Percentiles rank a stretch among this genome's conserved stretches.
Conservation (phyloP, 1,140 invertebrate species). For the Chymomyza costata region DNA sequence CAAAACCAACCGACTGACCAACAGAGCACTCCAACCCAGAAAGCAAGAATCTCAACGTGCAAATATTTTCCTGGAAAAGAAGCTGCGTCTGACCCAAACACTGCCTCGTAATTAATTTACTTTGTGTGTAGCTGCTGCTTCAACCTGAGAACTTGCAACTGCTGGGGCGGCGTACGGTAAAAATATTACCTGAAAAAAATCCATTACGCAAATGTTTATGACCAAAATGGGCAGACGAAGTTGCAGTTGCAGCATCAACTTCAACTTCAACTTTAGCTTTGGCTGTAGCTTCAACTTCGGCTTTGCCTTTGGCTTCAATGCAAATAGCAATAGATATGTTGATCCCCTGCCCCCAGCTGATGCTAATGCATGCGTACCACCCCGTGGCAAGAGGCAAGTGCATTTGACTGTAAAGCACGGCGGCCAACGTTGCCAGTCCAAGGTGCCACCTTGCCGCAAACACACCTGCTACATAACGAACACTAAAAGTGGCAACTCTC, state of each 20-base stretch:
- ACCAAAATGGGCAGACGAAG: constrained; percentile 60
- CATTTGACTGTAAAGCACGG: constrained; percentile 42
- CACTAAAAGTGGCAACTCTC: constrained; percentile 1
- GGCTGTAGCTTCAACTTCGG: constrained; percentile 19
- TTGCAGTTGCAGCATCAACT: not conserved
- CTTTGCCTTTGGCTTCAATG: constrained; percentile 41
- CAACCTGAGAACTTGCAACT: not conserved
- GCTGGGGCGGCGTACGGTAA: constrained; percentile 37
- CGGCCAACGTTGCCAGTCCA: too few relatives aligned
- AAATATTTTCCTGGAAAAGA: constrained; percentile 21
- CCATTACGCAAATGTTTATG: constrained; percentile 73
- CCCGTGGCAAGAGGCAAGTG: constrained; percentile 35
- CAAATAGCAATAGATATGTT: constrained; percentile 62
- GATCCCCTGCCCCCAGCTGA: constrained; percentile 38
- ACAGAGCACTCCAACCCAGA: too few relatives aligned
- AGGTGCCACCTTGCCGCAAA: too few relatives aligned
- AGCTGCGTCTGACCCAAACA: constrained; percentile 30
- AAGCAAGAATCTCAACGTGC: constrained; percentile 27
- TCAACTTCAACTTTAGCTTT: not conserved
- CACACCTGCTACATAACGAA: too few relatives aligned
- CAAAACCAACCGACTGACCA: not conserved
- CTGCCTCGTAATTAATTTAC: constrained; percentile 69
- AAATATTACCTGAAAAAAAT: constrained; percentile 68
- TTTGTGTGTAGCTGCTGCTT: constrained; percentile 59
- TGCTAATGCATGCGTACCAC: constrained; percentile 48